Base-by-base conservation (phyloP, 2,888 invertebrate genomes). In the Eupelmus urozonus region DNA sequence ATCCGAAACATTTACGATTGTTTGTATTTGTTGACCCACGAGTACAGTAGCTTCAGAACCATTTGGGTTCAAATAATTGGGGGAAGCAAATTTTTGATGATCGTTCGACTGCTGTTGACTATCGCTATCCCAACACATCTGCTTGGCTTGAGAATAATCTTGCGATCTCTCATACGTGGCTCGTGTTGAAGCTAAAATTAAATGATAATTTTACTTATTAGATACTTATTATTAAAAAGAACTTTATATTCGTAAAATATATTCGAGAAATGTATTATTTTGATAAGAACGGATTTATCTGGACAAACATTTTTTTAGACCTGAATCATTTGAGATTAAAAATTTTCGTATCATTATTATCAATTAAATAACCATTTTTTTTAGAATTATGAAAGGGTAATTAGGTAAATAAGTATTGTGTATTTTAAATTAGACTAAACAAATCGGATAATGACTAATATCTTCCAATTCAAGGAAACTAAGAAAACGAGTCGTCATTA, bases 1-100 rank as follows among this genome's bases (percentile, higher is more conserved):
- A 82, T 91, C 91, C 1, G 90, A 88, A 81, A 91, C 89, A 83
- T 91, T 92, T 81, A 91, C 84, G 34, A 90, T 90, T 74, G 91
- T 84, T 71, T 88, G 89, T 9, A 75, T 72, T 90, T 87, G 84
- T 79, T 84, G 71, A 11, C 25, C 72, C 0, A 55, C 60, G 9
- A 67, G 76, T 9, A 79, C 72, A 23, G 13, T 53, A 2, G 76
- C n/a, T 51, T 79, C 75, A 4, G 20, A 11, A n/a, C 55, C 25
- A 2, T 73, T 71, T 1, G 66, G 0, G 0, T 62, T 9, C 0
- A 80, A 18, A 34, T 77, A 80, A 29, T 45, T 83, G 82, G 84
- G 60, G 1, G 85, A 81, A 0, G 86, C 65, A 75, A 88, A 89
- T 67, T 89, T 89, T 53, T 86, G 83, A 40, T 79, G 81, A 9